Base-by-base conservation (phyloP, 2,113 vertebrate genomes). In the Apeltes quadracus region DNA sequence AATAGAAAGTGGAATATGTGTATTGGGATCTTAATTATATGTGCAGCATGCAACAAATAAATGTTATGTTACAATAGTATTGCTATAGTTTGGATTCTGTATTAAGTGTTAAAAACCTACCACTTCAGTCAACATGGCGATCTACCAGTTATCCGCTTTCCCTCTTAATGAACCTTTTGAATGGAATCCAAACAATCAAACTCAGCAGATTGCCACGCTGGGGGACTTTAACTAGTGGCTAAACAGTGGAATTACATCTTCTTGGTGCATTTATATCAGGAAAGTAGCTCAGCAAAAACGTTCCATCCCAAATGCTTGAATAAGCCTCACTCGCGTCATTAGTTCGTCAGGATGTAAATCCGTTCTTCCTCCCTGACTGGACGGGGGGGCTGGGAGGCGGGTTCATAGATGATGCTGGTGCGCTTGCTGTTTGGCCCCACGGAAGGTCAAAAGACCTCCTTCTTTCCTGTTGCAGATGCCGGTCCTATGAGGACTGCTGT, bases 401-500 rank as follows among this genome's bases (percentile, higher is more conserved):
- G 39, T 18, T 43, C 16, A 43, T 6, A 43, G 14, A 7, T 8
- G 7, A 20, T 18, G 43, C 43, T 8, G 7, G 16, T 44, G 43
- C 6, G 5, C 18, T 20, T 48, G 44, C 44, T 11, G 46, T 22
- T n/a, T 50, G 46, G 44, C 3, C 44, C 44, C 44, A n/a, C n/a
- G 44, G 41, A 48, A 20, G 44, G 5, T 32, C 44, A 48, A 48
- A 48, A n/a, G 8, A 48, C n/a, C 20, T 1, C 41, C 15, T 18
- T 20, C 13, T 43, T 85, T 36, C 82, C 41, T 72, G 61, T 78
- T 83, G 41, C 90, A 99, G 97, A 96, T 99, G 98, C 76, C 96
- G 96, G 51, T 96, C 97, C 39, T 98, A 97, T 58, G 97, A 99
- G 88, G 98, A 99, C 76, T 99, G 98, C 90, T 99, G 98, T 84